phyloP scores from a whole-genome alignment of 2,113 vertebrate genomes.

The Lycocorax pyrrhopterus region DNA sequence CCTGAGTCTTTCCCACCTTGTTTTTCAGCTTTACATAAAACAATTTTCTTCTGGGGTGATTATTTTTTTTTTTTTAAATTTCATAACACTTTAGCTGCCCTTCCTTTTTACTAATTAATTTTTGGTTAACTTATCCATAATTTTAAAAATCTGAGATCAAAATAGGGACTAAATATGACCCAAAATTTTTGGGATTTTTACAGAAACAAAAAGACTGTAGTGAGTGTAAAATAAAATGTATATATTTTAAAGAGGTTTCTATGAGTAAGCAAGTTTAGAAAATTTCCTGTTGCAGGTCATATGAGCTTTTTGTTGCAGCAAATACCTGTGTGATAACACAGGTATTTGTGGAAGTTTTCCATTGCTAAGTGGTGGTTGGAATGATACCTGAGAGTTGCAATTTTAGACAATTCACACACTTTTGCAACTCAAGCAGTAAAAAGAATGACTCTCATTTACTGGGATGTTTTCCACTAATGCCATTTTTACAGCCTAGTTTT shows the following conservation, averaged over 20 bases:
- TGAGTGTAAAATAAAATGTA: neutral
- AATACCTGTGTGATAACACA: neutral
- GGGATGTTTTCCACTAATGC: neutral
- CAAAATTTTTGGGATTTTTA: neutral
- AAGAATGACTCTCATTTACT: neutral
- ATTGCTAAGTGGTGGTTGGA: neutral
- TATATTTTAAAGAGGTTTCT: neutral
- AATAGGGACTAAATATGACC: neutral
- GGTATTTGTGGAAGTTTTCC: neutral
- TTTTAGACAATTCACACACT: neutral
- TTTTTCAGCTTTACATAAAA: neutral
- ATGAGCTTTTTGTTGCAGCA: neutral
- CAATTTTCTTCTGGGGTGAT: neutral
- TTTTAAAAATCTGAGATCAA: neutral
- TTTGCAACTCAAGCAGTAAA: neutral
- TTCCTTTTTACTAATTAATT: neutral
- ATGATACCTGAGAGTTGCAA: neutral
- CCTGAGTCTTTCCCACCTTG: neutral
- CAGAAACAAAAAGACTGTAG: neutral
- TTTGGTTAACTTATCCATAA: neutral
- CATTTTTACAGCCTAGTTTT: neutral
- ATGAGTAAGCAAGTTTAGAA: neutral
- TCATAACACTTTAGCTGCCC: neutral
- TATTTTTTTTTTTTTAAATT: neutral
- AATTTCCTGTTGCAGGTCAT: neutral